A percentile compares a stretch with the other conserved stretches of the same genome.
phyloP scores from a whole-genome alignment of 2,888 invertebrate genomes.

The Rutpela maculata region DNA sequence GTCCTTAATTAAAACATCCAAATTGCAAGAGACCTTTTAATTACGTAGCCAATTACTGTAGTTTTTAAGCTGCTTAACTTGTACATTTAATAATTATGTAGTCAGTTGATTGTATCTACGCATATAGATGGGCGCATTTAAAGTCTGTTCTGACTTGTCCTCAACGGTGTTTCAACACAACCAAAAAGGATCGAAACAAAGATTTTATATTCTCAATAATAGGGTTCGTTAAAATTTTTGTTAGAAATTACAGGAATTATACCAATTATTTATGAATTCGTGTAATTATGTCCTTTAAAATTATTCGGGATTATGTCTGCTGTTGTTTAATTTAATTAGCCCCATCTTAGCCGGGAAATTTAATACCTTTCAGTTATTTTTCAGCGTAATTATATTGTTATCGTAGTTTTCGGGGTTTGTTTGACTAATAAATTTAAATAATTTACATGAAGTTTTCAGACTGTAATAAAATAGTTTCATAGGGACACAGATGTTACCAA shows the following conservation, averaged over 20 bases:
- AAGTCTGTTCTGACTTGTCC: constrained; percentile 14
- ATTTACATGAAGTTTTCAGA: constrained; percentile 20
- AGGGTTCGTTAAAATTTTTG: constrained; percentile 32
- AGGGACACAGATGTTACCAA: constrained; percentile 13
- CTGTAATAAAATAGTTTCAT: constrained; percentile 27
- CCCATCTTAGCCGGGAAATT: background rate
- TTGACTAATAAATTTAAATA: constrained; percentile 10
- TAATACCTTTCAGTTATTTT: constrained; percentile 8
- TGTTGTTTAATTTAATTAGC: constrained; percentile 23
- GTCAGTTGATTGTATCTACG: constrained; percentile 66
- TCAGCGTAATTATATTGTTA: constrained; percentile 1
- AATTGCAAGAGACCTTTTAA: constrained; percentile 68
- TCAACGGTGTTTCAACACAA: constrained; percentile 36
- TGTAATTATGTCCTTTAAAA: constrained; percentile 13
- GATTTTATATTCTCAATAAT: constrained; percentile 17
- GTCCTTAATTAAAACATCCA: constrained; percentile 68
- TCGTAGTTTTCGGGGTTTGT: constrained; percentile 13
- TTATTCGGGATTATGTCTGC: constrained; percentile 12
- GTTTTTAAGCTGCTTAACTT: constrained; percentile 67
- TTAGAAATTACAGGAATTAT: constrained; percentile 36
- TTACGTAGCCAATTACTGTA: constrained; percentile 67
- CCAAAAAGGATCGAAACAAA: constrained; percentile 37
- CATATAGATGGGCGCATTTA: constrained; percentile 66
- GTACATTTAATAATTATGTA: constrained; percentile 67
- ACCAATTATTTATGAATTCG: constrained; percentile 9